Percentiles rank a stretch among this genome's conserved stretches.
These are phyloP conservation scores for Eulimnadia texana DNA, from an alignment of 1,140 invertebrate species.

Conservation along the genomic window DNA sequence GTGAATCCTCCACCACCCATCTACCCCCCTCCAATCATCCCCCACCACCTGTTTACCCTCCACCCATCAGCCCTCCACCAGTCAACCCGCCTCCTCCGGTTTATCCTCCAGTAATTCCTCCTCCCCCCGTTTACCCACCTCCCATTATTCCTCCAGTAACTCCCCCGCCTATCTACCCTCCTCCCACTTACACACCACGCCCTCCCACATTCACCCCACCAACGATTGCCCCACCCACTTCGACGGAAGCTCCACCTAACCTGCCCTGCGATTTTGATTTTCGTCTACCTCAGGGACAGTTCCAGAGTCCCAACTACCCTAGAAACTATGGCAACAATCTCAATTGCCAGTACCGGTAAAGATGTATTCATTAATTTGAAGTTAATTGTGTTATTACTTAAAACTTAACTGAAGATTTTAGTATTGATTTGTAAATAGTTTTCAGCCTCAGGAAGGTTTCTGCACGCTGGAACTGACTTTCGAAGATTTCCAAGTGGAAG, in stretches of 20 bases:
- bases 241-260: background rate
- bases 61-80: background rate
- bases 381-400: no score
- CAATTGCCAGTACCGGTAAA: conserved; percentile 15
- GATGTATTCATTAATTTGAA: no score
- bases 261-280: conserved; percentile 3
- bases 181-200: background rate
- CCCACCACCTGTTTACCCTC: background rate
- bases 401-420: no score
- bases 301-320: conserved; percentile 17
- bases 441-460: conserved; percentile 15
- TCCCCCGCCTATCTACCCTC: conserved; percentile 5
- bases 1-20: background rate
- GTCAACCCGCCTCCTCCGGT: background rate
- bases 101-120: background rate
- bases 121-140: background rate
- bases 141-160: background rate
- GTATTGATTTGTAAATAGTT: no score
- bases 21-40: background rate
- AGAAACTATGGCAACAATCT: conserved; percentile 16
- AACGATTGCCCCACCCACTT: background rate
- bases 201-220: background rate
- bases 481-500: conserved; percentile 21
- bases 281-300: conserved; percentile 7
- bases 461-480: conserved; percentile 21